Evolutionary conservation across 2,797 vertebrate genomes (phyloP), one percentile per base, ranked within the genome.

Genomic region (Fringilla coelebs): DNA sequence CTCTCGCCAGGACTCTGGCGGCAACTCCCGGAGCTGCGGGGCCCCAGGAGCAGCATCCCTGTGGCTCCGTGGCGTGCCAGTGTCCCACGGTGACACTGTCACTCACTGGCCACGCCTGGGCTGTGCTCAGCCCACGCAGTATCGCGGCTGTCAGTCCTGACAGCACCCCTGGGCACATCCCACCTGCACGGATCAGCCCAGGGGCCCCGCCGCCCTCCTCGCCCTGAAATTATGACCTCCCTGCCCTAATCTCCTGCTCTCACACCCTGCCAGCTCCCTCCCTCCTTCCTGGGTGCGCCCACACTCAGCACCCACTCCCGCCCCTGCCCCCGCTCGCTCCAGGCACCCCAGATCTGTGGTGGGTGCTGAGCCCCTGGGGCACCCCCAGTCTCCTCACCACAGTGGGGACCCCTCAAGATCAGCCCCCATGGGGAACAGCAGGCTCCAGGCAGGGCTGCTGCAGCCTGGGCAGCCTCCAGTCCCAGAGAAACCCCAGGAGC

Each of bases 221-320:
- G 11, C 88, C 85, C 73, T 41, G 84, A 73, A 85, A 87, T 46
- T 26, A 2, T 28, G 66, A 80, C 74, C 80, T 94, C 73, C 77
- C 87, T 78, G 80, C 45, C 32, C 14, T 89, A 54, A 74, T 90
- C 81, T n/a, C 13, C 12, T 6, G 24, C 38, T 58, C 85, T 81
- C 77, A 66, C 75, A 1, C 83, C 68, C 80, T 80, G 43, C 19
- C 4, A 12, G 40, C 85, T 83, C 38, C 74, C 51, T 76, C 26
- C 32, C 51, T 72, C 67, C n/a, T 68, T 79, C 77, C 89, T 82
- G 93, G 91, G 82, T 65, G 91, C 5, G 68, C 79, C 94, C 8
- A 9, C 5, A 3, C 70, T 70, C 57, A 4, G 89, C 72, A 14
- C 88, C 79, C 92, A 61, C 75, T 89, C 82, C 52, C 2, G 11